Conservation (phyloP, 2,113 vertebrate species). For the Hydropotes inermis region DNA sequence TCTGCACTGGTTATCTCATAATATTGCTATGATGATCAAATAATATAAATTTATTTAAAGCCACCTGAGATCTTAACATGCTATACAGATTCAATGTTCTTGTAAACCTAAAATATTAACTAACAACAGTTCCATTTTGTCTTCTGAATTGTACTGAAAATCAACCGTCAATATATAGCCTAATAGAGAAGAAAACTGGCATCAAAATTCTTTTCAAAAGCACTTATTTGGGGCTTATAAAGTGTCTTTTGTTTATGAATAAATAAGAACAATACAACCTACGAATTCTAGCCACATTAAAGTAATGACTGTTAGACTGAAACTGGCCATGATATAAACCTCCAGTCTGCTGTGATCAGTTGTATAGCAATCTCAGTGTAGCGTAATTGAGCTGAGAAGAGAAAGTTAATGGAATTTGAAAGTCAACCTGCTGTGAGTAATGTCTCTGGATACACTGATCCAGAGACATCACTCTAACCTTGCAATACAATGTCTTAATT, state of each 20-base stretch:
- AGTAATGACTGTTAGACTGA: background rate
- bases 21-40: background rate
- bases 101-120: background rate
- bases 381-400: background rate
- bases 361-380: background rate
- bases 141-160: conserved; percentile 35
- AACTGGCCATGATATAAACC: background rate
- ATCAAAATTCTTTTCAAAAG: conserved; percentile 2
- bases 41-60: conserved; percentile 11
- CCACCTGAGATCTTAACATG: background rate
- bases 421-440: background rate
- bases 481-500: background rate
- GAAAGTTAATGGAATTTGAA: background rate
- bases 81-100: background rate
- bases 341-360: background rate
- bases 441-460: background rate
- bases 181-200: background rate
- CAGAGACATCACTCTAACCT: background rate
- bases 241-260: background rate
- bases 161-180: background rate
- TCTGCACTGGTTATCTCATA: background rate
- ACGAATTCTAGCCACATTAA: conserved; percentile 15
- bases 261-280: conserved; percentile 20
- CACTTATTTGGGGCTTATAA: background rate
- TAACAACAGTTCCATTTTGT: background rate